Conservation (phyloP, 2,888 invertebrate genomes). For the Zhuqinia jingwanae region DNA sequence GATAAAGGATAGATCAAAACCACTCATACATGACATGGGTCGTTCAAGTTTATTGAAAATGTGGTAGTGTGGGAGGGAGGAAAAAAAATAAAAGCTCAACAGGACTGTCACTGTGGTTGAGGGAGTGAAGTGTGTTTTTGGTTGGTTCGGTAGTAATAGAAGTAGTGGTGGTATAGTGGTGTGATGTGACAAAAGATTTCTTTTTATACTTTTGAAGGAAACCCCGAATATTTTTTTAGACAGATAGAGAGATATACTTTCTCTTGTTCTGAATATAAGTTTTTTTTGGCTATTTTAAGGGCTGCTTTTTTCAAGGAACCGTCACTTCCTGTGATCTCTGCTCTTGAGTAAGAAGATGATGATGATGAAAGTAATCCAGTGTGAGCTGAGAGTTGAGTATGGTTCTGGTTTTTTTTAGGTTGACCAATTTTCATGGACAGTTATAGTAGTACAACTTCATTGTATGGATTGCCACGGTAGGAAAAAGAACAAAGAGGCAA, state of each 20-base stretch:
- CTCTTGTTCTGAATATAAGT: not conserved
- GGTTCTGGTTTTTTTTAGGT: not conserved
- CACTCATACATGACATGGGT: constrained; percentile 44
- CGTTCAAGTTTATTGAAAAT: constrained; percentile 52
- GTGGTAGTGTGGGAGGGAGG: not conserved
- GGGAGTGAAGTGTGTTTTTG: constrained; percentile 20
- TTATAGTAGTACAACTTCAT: not conserved
- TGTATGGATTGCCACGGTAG: constrained; percentile 10
- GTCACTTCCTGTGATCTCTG: constrained; percentile 42
- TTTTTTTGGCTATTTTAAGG: constrained; percentile 4
- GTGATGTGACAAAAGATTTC: constrained; percentile 4
- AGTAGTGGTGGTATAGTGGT: not conserved
- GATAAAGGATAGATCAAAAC: constrained; percentile 21
- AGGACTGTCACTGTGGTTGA: constrained; percentile 14
- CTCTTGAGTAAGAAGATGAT: not conserved
- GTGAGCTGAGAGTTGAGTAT: not conserved
- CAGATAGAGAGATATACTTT: not conserved
- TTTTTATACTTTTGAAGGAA: not conserved
- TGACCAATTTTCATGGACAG: constrained; percentile 46
- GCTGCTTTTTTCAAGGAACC: constrained; percentile 21
- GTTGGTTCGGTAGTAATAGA: no score
- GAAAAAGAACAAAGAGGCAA: not conserved
- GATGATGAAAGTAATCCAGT: constrained; percentile 18
- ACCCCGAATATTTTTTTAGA: not conserved
- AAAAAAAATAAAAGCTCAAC: not conserved